phyloP scores from a whole-genome alignment of 2,888 invertebrate genomes.

The Drosophila longiperda region DNA sequence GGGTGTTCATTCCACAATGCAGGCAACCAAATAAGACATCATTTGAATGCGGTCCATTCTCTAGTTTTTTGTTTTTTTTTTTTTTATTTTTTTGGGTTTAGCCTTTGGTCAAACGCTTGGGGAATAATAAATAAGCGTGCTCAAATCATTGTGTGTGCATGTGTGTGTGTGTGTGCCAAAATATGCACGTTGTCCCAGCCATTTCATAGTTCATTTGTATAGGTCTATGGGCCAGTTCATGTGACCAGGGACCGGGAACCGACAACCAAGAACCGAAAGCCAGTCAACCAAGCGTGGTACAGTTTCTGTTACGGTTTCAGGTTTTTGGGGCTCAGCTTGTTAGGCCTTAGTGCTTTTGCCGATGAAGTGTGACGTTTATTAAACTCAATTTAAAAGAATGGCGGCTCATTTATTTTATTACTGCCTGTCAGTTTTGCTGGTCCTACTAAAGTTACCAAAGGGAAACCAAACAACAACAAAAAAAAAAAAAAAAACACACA shows the following conservation, averaged over 20 bases:
- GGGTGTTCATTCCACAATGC: conserved; percentile 63
- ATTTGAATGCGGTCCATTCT: conserved; percentile 74
- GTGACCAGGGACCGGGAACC: conserved; percentile 19
- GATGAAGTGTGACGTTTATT: conserved; percentile 81
- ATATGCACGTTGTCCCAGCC: conserved; percentile 76
- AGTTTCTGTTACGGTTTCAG: conserved; percentile 58
- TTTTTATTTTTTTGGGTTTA: conserved; percentile 55
- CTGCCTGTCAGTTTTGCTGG: conserved; percentile 71
- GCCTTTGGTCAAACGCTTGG: conserved; percentile 79
- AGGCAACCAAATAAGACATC: conserved; percentile 78
- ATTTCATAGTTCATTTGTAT: conserved; percentile 81
- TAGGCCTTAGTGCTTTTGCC: conserved; percentile 70
- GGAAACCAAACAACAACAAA: conserved; percentile 50
- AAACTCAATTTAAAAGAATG: conserved; percentile 81
- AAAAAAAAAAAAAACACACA: conserved; percentile 1
- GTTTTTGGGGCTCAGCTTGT: conserved; percentile 45
- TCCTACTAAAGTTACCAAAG: conserved; percentile 65
- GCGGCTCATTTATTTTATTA: conserved; percentile 81
- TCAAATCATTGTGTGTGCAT: conserved; percentile 31
- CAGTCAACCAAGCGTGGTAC: conserved; percentile 66
- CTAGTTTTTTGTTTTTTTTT: conserved; percentile 22
- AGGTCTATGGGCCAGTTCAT: conserved; percentile 32
- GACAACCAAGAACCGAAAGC: conserved; percentile 19
- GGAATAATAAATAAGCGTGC: conserved; percentile 80
- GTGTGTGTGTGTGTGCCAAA: conserved; percentile 40